Conservation (phyloP, 2,113 vertebrate species). For the Dasyurus viverrinus region DNA sequence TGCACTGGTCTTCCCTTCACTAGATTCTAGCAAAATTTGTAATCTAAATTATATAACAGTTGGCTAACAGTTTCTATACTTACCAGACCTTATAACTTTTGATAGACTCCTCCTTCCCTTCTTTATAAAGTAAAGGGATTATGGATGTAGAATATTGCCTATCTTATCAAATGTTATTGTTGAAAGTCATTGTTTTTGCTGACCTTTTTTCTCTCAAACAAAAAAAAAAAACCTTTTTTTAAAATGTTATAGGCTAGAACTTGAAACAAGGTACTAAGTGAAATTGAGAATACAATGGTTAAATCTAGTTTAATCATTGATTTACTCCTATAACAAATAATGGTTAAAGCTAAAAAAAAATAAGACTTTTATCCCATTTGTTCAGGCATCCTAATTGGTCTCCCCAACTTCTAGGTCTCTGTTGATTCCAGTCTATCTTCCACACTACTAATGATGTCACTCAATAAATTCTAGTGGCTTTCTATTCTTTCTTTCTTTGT, state of each 20-base stretch:
- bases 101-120: neutral
- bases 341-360: too few species aligned
- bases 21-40: neutral
- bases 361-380: neutral
- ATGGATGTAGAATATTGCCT: neutral
- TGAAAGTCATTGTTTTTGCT: neutral
- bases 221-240: too few species aligned
- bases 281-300: too few species aligned
- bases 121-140: neutral
- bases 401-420: neutral
- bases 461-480: neutral
- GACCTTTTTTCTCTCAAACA: neutral
- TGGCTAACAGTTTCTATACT: too few species aligned
- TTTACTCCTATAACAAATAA: too few species aligned
- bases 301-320: too few species aligned
- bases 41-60: neutral
- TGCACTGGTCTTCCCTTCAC: neutral
- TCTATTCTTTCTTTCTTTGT: too few species aligned
- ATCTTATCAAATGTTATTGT: neutral
- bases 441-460: neutral
- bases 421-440: neutral
- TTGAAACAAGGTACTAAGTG: too few species aligned
- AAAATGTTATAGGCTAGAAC: too few species aligned
- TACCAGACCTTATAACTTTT: too few species aligned
- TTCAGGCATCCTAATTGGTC: neutral